Conservation (phyloP, 2,797 vertebrate species). For the Sarcoramphus papa region DNA sequence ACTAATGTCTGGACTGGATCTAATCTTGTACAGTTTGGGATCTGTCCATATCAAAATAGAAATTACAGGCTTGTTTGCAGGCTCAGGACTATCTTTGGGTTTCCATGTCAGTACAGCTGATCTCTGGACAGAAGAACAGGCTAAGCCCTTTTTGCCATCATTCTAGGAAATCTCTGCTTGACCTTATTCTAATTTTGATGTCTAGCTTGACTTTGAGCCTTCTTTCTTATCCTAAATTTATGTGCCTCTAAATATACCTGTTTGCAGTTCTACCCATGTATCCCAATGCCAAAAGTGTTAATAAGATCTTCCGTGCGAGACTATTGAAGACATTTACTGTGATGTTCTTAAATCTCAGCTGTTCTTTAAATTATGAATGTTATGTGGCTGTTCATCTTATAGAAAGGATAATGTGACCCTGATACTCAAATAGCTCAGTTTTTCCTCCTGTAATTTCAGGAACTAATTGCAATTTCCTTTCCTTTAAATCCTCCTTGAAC, state of each 20-base stretch:
- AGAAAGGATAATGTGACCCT: neutral
- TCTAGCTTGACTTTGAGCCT: neutral
- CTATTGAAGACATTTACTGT: neutral
- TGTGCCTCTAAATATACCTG: neutral
- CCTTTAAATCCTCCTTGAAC: neutral
- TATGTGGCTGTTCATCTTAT: neutral
- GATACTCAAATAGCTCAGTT: neutral
- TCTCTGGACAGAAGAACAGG: neutral
- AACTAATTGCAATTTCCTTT: neutral
- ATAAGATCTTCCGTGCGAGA: neutral
- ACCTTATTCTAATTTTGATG: neutral
- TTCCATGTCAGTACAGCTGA: neutral
- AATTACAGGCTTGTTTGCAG: neutral
- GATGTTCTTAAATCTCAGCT: neutral
- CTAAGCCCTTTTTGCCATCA: neutral
- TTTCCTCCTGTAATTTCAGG: neutral
- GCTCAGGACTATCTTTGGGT: neutral
- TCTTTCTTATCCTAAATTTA: neutral
- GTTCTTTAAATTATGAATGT: neutral
- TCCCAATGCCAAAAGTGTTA: neutral
- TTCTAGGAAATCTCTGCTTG: neutral
- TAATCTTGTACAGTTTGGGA: neutral
- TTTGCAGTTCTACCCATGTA: neutral
- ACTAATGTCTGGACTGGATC: neutral
- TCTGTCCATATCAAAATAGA: neutral